Conservation (phyloP, 1,140 invertebrate genomes). For the Berghia stephanieae region DNA sequence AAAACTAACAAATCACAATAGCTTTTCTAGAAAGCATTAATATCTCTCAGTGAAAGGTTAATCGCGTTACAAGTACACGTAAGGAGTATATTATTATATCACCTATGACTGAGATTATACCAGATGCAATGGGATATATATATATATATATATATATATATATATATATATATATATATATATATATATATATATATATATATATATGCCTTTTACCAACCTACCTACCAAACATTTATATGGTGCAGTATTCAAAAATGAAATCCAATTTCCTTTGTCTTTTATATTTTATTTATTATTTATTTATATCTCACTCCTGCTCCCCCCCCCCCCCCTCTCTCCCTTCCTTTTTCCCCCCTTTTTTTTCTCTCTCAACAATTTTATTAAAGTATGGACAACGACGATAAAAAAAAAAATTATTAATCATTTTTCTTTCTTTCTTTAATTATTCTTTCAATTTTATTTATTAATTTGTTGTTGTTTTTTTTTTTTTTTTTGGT, state of each 20-base stretch:
- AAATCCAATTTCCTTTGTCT: background rate
- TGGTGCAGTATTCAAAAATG: background rate
- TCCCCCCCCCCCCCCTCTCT: background rate
- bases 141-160: background rate
- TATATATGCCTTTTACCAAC: background rate
- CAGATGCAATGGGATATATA: background rate
- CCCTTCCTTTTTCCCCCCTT: background rate
- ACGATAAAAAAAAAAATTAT: background rate
- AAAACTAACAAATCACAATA: too few relatives aligned
- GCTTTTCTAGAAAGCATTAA: too few relatives aligned
- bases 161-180: background rate
- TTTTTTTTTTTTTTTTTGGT: background rate
- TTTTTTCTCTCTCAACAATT: slow-evolving; percentile 1
- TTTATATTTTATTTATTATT: background rate
- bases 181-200: background rate
- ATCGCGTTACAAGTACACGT: too few relatives aligned
- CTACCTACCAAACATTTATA: too few relatives aligned
- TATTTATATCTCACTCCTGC: background rate
- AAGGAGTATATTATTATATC: too few relatives aligned
- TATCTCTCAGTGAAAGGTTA: too few relatives aligned
- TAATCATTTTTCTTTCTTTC: background rate
- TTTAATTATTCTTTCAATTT: background rate
- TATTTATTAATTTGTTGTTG: slow-evolving; percentile 19
- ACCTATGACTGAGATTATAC: background rate
- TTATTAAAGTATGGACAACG: background rate